Conservation (phyloP, 2,888 invertebrate species). For the Diaprepes abbreviatus region DNA sequence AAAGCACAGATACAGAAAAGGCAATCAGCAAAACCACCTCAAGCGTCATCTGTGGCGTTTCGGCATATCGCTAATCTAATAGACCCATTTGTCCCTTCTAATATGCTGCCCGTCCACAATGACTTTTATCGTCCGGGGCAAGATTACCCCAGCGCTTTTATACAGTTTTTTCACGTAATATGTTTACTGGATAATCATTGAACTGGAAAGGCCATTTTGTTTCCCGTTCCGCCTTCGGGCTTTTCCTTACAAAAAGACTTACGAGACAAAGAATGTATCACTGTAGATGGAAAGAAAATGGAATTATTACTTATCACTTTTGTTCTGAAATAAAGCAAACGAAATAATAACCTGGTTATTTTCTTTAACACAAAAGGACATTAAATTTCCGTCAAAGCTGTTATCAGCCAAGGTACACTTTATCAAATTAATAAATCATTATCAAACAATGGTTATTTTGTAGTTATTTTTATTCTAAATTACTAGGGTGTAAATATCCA, state of each 20-base stretch:
- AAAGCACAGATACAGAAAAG: slow-evolving; percentile 35
- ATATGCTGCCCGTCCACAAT: slow-evolving; percentile 52
- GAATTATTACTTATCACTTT: slow-evolving; percentile 41
- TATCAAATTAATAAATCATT: background rate
- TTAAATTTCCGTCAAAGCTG: background rate
- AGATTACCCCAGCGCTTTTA: slow-evolving; percentile 42
- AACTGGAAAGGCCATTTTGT: slow-evolving; percentile 42
- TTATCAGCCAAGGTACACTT: background rate
- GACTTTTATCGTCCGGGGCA: slow-evolving; percentile 45
- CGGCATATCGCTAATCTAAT: slow-evolving; percentile 60
- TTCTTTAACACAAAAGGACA: slow-evolving; percentile 7
- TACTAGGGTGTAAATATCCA: background rate
- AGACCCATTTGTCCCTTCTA: slow-evolving; percentile 60
- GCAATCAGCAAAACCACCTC: slow-evolving; percentile 37
- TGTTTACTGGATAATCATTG: slow-evolving; percentile 46
- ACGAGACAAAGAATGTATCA: slow-evolving; percentile 31
- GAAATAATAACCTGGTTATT: slow-evolving; percentile 27
- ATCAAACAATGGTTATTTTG: background rate
- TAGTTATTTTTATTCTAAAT: background rate
- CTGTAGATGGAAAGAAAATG: slow-evolving; percentile 35
- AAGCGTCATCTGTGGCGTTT: slow-evolving; percentile 42
- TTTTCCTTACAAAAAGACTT: slow-evolving; percentile 21
- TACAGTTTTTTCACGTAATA: slow-evolving; percentile 47
- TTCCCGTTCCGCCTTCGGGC: slow-evolving; percentile 13
- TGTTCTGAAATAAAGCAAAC: slow-evolving; percentile 13